These are phyloP conservation scores for Sebastes diaconus DNA, from an alignment of 2,797 vertebrate genomes.

Conservation along the genomic window DNA sequence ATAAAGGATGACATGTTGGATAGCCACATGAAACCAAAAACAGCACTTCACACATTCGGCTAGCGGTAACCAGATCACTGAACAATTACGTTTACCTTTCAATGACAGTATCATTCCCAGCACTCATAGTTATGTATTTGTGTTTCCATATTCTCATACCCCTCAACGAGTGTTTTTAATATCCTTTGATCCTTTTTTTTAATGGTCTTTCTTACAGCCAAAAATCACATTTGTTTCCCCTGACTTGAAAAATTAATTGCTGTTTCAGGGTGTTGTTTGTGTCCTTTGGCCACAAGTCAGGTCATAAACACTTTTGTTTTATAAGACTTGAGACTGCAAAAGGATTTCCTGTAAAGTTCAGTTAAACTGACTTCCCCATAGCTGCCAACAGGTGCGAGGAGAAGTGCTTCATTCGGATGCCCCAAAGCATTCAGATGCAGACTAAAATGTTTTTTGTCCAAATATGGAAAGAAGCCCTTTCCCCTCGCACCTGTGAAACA, in stretches of 20 bases:
- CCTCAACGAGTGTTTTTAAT: background rate
- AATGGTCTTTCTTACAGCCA: background rate
- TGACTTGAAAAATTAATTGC: conserved; percentile 25
- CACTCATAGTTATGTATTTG: background rate
- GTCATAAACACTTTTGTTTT: conserved; percentile 52
- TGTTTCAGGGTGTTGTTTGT: conserved; percentile 34
- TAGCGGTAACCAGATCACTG: conserved; percentile 19
- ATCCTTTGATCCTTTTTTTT: background rate
- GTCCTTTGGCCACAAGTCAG: conserved; percentile 28
- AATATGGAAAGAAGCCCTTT: background rate
- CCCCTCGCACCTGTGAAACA: conserved; percentile 5
- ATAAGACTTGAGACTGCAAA: conserved; percentile 14
- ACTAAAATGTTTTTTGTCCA: background rate
- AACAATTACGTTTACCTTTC: background rate
- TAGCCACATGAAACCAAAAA: conserved; percentile 68
- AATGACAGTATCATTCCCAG: conserved; percentile 8
- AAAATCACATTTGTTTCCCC: conserved; percentile 23
- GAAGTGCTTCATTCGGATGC: background rate
- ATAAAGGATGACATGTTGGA: conserved; percentile 71
- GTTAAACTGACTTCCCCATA: background rate
- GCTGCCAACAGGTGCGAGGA: conserved; percentile 58
- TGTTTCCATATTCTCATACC: background rate
- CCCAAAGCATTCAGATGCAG: background rate
- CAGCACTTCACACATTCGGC: conserved; percentile 57
- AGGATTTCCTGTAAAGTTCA: conserved; percentile 16